These are phyloP conservation scores for Alca torda DNA, from an alignment of 2,797 vertebrate species.

Conservation along the genomic window DNA sequence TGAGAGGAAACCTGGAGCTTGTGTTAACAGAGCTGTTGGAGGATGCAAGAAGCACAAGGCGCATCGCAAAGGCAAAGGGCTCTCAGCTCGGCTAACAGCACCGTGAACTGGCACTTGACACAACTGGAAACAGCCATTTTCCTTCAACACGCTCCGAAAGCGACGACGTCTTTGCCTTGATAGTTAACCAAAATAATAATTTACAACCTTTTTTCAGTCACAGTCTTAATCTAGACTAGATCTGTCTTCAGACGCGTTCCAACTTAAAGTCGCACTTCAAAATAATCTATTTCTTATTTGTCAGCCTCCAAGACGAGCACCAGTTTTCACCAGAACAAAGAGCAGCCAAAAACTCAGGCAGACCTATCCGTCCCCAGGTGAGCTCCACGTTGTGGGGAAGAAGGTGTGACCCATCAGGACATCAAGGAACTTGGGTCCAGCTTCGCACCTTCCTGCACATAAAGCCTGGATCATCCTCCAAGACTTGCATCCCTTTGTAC, in stretches of 20 bases:
- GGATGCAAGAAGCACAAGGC: background rate
- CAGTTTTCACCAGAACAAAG: background rate
- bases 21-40: background rate
- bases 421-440: background rate
- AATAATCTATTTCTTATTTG: background rate
- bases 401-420: background rate
- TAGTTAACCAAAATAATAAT: background rate
- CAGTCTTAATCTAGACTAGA: background rate
- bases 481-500: background rate
- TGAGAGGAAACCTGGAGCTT: background rate
- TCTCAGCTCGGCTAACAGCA: background rate
- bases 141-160: background rate
- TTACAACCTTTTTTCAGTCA: background rate
- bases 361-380: background rate
- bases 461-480: background rate
- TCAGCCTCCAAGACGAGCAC: fast-evolving
- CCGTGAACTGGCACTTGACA: background rate
- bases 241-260: background rate
- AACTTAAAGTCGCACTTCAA: background rate
- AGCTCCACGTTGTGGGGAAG: background rate
- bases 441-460: background rate
- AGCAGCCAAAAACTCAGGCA: background rate
- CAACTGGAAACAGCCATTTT: background rate
- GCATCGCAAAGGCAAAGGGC: background rate
- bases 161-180: background rate